Evolutionary conservation across 1,140 invertebrate genomes (phyloP), one percentile per base, ranked within the genome.

Genomic region (Formica selysi): DNA sequence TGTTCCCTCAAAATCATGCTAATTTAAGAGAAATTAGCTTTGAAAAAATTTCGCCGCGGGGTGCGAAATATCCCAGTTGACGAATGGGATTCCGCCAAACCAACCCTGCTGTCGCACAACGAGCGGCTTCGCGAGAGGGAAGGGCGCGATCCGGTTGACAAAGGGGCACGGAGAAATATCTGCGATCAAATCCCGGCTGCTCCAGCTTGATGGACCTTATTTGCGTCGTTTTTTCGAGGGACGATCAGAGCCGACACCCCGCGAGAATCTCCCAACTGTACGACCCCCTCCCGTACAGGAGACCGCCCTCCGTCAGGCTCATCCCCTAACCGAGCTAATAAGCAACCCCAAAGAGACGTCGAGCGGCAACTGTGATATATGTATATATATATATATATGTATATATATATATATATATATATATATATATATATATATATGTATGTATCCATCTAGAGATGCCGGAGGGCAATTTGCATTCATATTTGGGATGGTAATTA

Each of bases 401-500:
- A 48, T 44, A 26, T 48, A 26, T 19, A 32, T 38, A 36, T 38
- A n/a, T 38, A 65, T 38, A 36, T 65, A 38, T 64, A 32, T 65
- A 65, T 65, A n/a, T 8, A 38, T 26, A 48, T 29, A 48, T 68
- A 68, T 13, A 78, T 61, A 64, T 62, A 78, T 44, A 67, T 44
- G 57, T 57, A 57, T 54, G 44, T 84, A 88, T 76, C 87, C 83
- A 62, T 83, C 62, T 48, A 73, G 74, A 67, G 70, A 62, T 68
- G 79, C 86, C 85, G 38, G 67, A 86, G 73, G 87, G 71, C 85
- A 90, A 91, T 93, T 93, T 92, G 89, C 92, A 93, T 94, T 94
- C 91, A 92, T 94, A 93, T 93, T 93, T 93, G 90, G 91, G 89
- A 94, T 94, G 93, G 93, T 94, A 94, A 94, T 94, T 94, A 93